Evolutionary conservation across 2,888 invertebrate genomes (phyloP), one percentile per base, ranked within the genome.

Genomic region (Mycogona germanica): DNA sequence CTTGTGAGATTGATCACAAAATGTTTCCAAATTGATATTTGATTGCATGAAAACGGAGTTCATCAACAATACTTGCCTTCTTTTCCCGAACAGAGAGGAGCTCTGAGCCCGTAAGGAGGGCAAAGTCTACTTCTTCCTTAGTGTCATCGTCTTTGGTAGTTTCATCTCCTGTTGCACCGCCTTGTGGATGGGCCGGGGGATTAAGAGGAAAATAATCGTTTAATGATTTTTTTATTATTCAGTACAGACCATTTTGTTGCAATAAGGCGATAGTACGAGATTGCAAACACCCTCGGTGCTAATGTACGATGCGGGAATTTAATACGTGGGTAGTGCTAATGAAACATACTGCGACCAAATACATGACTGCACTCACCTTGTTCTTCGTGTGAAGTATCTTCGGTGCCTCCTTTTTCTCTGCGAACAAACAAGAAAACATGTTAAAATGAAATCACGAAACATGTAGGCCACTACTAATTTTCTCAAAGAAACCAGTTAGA

Each of bases 51-150:
- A 32, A 48, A 48, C 3, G n/a, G 19, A 48, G 2, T 9, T n/a
- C 3, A 25, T 23, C 19, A 51, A 23, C 5, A 2, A 42, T 28
- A 42, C 12, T 2, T 60, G 70, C 71, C 67, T 66, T 69, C 59
- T 65, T 66, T 60, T 72, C 72, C 51, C 67, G 62, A 45, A 65
- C 66, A 25, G 70, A 70, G 44, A 72, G 61, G 57, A 71, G 62
- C 45, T 67, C 66, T 60, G 64, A 68, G 26, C 67, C 68, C 7
- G 70, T 67, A 56, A 68, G 61, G 40, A 63, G 60, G 46, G 66
- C 53, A 21, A 61, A 59, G 45, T 62, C 59, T 30, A 60, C 56
- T 42, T 56, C 58, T 50, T 57, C 35, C 51, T 50, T 32, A 50
- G 46, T 44, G 32, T 40, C 55, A 30, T 49, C 49, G 7, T 52